A percentile compares a stretch with the other conserved stretches of the same genome.
Conservation (phyloP, 1,140 invertebrate genomes). For the Orchesella cincta region DNA sequence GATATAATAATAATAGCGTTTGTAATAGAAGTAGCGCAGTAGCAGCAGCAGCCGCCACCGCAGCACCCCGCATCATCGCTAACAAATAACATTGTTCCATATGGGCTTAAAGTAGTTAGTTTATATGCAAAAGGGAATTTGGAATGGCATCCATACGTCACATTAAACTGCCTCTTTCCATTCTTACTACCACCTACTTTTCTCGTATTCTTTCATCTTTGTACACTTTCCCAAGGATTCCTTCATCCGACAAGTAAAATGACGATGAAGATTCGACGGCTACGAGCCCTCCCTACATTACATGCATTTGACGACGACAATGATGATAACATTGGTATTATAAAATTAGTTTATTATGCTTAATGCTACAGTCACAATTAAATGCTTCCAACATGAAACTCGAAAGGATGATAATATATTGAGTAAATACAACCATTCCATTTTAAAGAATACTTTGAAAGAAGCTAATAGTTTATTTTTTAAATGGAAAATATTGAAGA, state of each 20-base stretch:
- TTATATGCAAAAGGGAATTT: slow-evolving; percentile 51
- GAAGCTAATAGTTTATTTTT: too few relatives aligned
- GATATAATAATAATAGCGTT: slow-evolving; percentile 26
- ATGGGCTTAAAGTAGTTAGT: slow-evolving; percentile 50
- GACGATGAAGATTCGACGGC: not conserved
- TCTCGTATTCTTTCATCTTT: not conserved
- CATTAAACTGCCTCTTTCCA: slow-evolving; percentile 46
- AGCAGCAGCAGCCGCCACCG: slow-evolving; percentile 10
- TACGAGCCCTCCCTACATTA: too few relatives aligned
- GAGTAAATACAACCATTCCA: too few relatives aligned
- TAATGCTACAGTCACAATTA: too few relatives aligned
- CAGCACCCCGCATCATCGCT: slow-evolving; percentile 18
- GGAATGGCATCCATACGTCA: slow-evolving; percentile 49
- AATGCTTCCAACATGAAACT: too few relatives aligned
- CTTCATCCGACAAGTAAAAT: slow-evolving; percentile 8
- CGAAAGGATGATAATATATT: too few relatives aligned
- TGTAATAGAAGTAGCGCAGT: not conserved
- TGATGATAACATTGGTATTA: too few relatives aligned
- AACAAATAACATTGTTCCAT: slow-evolving; percentile 35
- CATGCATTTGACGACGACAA: too few relatives aligned
- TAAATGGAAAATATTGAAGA: too few relatives aligned
- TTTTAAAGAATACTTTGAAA: too few relatives aligned
- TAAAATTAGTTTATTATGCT: too few relatives aligned
- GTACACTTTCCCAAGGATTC: not conserved
- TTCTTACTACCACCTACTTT: slow-evolving; percentile 35